Conservation (phyloP, 2,888 invertebrate genomes). For the Drosophila melanocephala region DNA sequence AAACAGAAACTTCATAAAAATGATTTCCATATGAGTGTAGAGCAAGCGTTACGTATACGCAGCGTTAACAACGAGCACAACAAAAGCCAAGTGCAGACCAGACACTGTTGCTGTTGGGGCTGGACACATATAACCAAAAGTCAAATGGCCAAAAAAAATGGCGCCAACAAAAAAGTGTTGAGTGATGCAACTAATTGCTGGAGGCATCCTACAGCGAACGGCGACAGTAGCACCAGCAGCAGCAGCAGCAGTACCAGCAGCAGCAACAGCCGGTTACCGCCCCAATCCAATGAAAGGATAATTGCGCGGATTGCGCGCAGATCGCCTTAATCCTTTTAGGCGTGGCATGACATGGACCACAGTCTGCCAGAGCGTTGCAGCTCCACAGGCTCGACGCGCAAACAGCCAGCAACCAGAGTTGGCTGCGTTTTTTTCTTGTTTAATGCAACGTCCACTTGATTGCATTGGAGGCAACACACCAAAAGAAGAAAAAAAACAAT, state of each 20-base stretch:
- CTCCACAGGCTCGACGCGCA: slow-evolving; percentile 46
- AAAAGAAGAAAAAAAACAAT: slow-evolving; percentile 2
- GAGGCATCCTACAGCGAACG: slow-evolving; percentile 46
- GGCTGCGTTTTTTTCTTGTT: slow-evolving; percentile 34
- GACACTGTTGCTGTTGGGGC: slow-evolving; percentile 6
- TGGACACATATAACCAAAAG: slow-evolving; percentile 69
- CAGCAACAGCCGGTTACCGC: slow-evolving; percentile 3
- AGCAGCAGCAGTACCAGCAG: slow-evolving; percentile 11
- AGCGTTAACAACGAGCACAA: slow-evolving; percentile 59
- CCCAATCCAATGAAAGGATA: slow-evolving; percentile 77
- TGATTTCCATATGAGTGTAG: slow-evolving; percentile 67
- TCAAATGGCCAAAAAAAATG: slow-evolving; percentile 63
- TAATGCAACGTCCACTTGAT: slow-evolving; percentile 76
- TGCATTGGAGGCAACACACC: slow-evolving; percentile 61
- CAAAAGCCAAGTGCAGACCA: slow-evolving; percentile 38
- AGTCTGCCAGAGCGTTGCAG: slow-evolving; percentile 32
- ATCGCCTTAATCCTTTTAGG: slow-evolving; percentile 83
- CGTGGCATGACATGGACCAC: slow-evolving; percentile 48
- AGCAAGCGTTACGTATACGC: slow-evolving; percentile 73
- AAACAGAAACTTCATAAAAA: slow-evolving; percentile 59
- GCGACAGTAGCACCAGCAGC: slow-evolving; percentile 22
- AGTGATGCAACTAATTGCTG: slow-evolving; percentile 81
- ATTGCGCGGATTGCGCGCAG: slow-evolving; percentile 82
- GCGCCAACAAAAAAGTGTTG: slow-evolving; percentile 59
- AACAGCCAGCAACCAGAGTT: slow-evolving; percentile 33